Evolutionary conservation across 2,888 invertebrate genomes (phyloP).

Genomic region (Noctua fimbriata): DNA sequence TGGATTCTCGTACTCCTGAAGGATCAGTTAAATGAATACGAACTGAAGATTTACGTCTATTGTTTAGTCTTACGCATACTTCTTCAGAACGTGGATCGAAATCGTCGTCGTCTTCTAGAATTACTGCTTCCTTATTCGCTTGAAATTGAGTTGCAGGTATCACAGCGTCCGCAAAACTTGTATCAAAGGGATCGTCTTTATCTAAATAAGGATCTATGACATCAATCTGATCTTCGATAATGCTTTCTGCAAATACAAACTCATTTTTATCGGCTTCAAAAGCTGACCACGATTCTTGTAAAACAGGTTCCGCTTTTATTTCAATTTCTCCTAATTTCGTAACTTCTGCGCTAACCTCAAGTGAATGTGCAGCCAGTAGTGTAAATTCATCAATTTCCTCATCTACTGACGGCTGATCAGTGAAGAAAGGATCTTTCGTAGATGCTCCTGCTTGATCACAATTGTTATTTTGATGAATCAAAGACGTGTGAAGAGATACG

Average conservation of each 20-base stretch:
- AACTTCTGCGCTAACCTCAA: constrained; percentile 90
- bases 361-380: constrained; percentile 94
- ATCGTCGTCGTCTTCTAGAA: constrained; percentile 88
- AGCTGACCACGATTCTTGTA: constrained; percentile 92
- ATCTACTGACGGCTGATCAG: constrained; percentile 71
- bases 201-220: constrained; percentile 87
- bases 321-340: constrained; percentile 84
- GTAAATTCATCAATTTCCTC: constrained; percentile 95
- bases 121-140: constrained; percentile 82
- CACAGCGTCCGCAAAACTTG: constrained; percentile 94
- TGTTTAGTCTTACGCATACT: constrained; percentile 81
- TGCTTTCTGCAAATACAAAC: constrained; percentile 85
- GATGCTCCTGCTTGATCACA: constrained; percentile 65
- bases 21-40: constrained; percentile 92
- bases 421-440: constrained; percentile 54
- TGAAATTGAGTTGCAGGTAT: constrained; percentile 88
- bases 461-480: constrained; percentile 85
- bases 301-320: constrained; percentile 84
- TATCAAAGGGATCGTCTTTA: constrained; percentile 96
- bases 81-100: constrained; percentile 93
- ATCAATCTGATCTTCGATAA: constrained; percentile 87
- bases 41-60: constrained; percentile 87
- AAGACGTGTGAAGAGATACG: constrained; percentile 91
- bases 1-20: constrained; percentile 90
- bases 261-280: constrained; percentile 91